Conservation (phyloP, 1,140 invertebrate genomes). For the Anadara kagoshimensis region DNA sequence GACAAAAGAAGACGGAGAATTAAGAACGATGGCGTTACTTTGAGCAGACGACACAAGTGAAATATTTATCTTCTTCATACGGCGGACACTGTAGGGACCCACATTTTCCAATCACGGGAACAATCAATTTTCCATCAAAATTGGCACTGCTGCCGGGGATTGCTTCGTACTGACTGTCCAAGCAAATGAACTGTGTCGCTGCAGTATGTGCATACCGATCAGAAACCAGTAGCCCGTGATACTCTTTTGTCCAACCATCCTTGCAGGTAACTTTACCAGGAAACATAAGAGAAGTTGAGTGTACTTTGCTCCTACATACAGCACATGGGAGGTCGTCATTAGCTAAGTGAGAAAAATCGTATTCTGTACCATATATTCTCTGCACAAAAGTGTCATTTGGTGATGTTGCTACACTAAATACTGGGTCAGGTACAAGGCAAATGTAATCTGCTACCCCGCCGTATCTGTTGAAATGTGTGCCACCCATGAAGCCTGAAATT, state of each 20-base stretch:
- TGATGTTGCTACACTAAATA: too few species aligned
- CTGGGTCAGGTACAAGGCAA: too few species aligned
- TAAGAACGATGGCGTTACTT: conserved; percentile 1
- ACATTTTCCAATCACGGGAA: conserved; percentile 27
- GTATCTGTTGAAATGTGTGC: too few species aligned
- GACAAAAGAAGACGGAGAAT: too few species aligned
- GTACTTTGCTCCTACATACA: conserved; percentile 20
- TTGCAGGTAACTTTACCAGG: conserved; percentile 41
- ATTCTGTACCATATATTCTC: too few species aligned
- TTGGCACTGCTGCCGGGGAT: conserved; percentile 8
- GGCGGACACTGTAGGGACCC: conserved; percentile 44
- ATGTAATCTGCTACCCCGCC: too few species aligned
- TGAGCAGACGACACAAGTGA: conserved; percentile 48
- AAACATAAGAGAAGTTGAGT: conserved; percentile 37
- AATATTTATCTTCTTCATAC: conserved; percentile 27
- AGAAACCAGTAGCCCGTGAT: conserved; percentile 45
- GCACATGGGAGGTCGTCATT: conserved; percentile 39
- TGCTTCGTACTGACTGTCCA: conserved; percentile 37
- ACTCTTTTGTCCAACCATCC: conserved; percentile 43
- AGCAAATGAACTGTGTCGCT: conserved; percentile 34
- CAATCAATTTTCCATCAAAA: conserved; percentile 38
- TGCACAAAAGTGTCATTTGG: too few species aligned
- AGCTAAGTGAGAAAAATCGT: neutral
- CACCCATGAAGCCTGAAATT: too few species aligned
- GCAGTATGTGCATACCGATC: conserved; percentile 10